Evolutionary conservation across 2,113 vertebrate species (phyloP).

Genomic region (Cyanocitta stelleri): DNA sequence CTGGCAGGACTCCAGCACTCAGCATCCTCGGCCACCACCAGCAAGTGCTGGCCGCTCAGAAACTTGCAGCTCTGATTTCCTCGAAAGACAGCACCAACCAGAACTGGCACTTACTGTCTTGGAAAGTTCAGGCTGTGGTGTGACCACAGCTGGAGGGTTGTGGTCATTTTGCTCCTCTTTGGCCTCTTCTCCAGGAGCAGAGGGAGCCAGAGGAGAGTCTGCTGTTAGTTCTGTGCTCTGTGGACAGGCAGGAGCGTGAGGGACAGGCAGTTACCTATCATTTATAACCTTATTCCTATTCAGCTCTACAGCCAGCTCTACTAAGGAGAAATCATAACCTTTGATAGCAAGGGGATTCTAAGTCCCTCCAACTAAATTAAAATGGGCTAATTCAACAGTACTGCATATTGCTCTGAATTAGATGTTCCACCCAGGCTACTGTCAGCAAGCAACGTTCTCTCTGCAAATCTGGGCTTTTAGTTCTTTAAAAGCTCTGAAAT

Average conservation of each 20-base stretch:
- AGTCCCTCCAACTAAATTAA: neutral
- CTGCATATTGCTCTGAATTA: neutral
- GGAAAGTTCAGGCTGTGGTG: too few relatives aligned
- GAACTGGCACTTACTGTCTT: too few relatives aligned
- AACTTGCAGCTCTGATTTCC: too few relatives aligned
- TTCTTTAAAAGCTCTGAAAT: neutral
- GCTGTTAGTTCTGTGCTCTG: neutral
- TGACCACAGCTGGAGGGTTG: too few relatives aligned
- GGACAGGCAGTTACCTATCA: neutral
- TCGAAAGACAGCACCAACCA: too few relatives aligned
- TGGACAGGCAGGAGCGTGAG: neutral
- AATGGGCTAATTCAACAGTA: neutral
- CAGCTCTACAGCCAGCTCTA: neutral
- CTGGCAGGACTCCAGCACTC: too few relatives aligned
- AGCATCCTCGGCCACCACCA: too few relatives aligned
- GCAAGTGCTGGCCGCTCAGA: too few relatives aligned
- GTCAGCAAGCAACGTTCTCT: too few relatives aligned
- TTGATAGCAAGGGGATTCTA: neutral
- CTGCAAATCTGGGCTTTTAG: too few relatives aligned
- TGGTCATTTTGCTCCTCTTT: neutral
- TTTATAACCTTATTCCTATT: neutral
- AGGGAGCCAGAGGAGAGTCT: neutral
- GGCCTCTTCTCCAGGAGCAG: neutral
- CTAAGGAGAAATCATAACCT: too few relatives aligned
- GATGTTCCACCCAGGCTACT: too few relatives aligned